A percentile compares a stretch with the other conserved stretches of the same genome.
Evolutionary conservation across 2,888 invertebrate species (phyloP).

Genomic region (Agrilus cyanescens): DNA sequence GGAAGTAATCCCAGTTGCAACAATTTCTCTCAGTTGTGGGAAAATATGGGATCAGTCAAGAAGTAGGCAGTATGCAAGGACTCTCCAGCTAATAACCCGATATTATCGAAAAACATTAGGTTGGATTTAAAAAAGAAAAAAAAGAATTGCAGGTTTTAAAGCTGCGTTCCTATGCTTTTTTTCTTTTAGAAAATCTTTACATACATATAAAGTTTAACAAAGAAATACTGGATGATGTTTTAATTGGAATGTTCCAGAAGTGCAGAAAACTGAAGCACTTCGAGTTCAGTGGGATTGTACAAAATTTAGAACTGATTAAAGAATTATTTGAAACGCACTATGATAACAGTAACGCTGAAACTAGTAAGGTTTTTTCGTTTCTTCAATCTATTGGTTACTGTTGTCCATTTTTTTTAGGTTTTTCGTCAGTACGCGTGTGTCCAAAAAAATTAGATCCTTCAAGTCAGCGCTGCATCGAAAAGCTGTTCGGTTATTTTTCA

Average conservation of each 20-base stretch:
- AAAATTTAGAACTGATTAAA: slow-evolving; percentile 32
- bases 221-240: slow-evolving; percentile 36
- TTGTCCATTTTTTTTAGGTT: too few species aligned
- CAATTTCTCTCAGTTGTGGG: slow-evolving; percentile 36
- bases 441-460: too few species aligned
- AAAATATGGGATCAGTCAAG: slow-evolving; percentile 37
- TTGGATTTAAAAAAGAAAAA: slow-evolving; percentile 17
- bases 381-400: too few species aligned
- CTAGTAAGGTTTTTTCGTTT: too few species aligned
- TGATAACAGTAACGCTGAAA: too few species aligned
- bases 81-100: slow-evolving; percentile 31
- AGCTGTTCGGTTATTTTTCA: too few species aligned
- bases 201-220: slow-evolving; percentile 36
- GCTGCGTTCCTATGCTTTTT: neutral
- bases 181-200: slow-evolving; percentile 31
- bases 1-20: slow-evolving; percentile 36
- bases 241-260: slow-evolving; percentile 31
- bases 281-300: slow-evolving; percentile 37
- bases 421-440: too few species aligned
- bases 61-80: slow-evolving; percentile 35
- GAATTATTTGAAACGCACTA: slow-evolving; percentile 15
- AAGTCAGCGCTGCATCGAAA: too few species aligned
- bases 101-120: slow-evolving; percentile 36
- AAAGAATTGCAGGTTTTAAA: too few species aligned
- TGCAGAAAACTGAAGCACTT: slow-evolving; percentile 34